Base-by-base conservation (phyloP, 2,797 vertebrate species). In the Gymnocypris eckloni region DNA sequence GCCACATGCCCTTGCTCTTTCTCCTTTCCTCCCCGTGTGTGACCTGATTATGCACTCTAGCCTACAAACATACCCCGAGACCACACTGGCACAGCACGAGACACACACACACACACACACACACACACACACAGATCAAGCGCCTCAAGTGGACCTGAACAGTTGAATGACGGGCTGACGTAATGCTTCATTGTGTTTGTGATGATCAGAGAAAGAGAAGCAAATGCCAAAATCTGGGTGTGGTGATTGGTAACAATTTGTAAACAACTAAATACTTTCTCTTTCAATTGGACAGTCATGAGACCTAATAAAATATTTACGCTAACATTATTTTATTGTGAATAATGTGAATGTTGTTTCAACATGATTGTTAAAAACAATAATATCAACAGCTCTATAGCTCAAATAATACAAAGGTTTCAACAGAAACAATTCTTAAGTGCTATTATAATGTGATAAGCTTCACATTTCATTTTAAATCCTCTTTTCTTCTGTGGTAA, bases 151-250 rank as follows among this genome's bases (percentile, higher is more conserved):
- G 84, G 86, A 50, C 81, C 83, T 37, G 43, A 11, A 75, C 25
- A 79, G 33, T 37, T 82, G 78, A 85, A 80, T 66, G 85, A 87
- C 89, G 66, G 25, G 79, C 4, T 61, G 66, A 88, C 89, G 87
- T 88, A n/a, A 79, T 89, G 10, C 66, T 83, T 66, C 66, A 69
- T 22, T 22, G 41, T 43, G 73, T 87, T 69, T 76, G 39, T 72
- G 73, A 71, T 15, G 39, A 79, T 18, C 12, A 66, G 72, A 64
- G 16, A 78, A 79, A 2, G 45, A 48, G 22, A 70, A 41, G 25
- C 61, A 64, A 28, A 64, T 28, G 20, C 13, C 37, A 39, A 69
- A 70, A 12, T 11, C 16, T 39, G 18, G 39, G 67, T 41, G 67
- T 4, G 1, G 15, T 37, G 64, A 67, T 67, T 61, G 59, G 59